Evolutionary conservation across 53 echinoderm and acorn worm species (phyloP).

Genomic region (Zoroaster sp.): DNA sequence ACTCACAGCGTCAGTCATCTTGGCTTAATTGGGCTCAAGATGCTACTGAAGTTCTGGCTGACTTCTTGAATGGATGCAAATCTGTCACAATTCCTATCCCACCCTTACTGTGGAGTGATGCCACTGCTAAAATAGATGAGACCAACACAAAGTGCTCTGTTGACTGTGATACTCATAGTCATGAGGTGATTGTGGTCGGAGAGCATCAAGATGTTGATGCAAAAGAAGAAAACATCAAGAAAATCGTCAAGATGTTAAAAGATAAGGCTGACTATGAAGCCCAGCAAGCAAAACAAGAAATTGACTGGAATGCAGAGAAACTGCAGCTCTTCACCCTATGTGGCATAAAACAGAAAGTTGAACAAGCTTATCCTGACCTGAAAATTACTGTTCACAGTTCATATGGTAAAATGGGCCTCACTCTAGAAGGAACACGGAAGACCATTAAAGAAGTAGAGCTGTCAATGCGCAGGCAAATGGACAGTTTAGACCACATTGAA

Average conservation of each 20-base stretch:
- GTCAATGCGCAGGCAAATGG: background rate
- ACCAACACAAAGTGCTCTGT: background rate
- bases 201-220: slow-evolving; percentile 6
- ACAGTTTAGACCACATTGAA: background rate
- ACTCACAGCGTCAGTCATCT: background rate
- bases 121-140: background rate
- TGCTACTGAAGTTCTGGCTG: background rate
- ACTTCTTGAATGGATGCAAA: slow-evolving; percentile 14
- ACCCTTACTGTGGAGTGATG: slow-evolving; percentile 20
- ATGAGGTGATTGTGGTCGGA: slow-evolving; percentile 6
- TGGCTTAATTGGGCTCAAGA: slow-evolving; percentile 37
- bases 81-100: background rate
- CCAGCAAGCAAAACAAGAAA: background rate
- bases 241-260: slow-evolving; percentile 2
- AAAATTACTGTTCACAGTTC: background rate
- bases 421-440: slow-evolving; percentile 40
- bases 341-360: slow-evolving; percentile 12
- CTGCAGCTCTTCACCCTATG: slow-evolving; percentile 19
- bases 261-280: slow-evolving; percentile 45
- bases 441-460: slow-evolving; percentile 17
- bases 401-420: background rate
- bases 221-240: background rate
- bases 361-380: slow-evolving; percentile 5
- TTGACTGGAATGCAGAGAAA: background rate
- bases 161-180: background rate